Conservation (phyloP, 2,113 vertebrate genomes). For the Cyanoliseus patagonus region DNA sequence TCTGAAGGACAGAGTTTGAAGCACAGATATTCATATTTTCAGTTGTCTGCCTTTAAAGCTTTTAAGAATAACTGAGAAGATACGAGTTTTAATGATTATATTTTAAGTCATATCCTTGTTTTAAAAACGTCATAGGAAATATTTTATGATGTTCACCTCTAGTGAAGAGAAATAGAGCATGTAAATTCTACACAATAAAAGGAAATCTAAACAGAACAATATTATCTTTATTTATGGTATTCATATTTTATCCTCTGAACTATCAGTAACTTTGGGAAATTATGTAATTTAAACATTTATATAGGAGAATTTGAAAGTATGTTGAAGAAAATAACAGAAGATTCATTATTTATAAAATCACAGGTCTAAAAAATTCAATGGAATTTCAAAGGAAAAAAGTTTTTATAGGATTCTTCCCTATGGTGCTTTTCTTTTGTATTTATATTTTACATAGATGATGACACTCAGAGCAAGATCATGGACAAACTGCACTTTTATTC, state of each 20-base stretch:
- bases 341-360: neutral
- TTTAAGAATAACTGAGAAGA: neutral
- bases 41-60: rapidly evolving
- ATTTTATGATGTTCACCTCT: neutral
- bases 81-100: neutral
- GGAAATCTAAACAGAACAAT: neutral
- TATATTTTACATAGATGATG: neutral
- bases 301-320: neutral
- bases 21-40: neutral
- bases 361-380: neutral
- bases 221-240: neutral
- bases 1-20: neutral
- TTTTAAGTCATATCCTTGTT: neutral
- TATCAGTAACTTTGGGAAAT: neutral
- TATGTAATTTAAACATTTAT: neutral
- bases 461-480: neutral
- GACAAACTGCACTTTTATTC: neutral
- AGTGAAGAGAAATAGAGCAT: neutral
- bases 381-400: neutral
- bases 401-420: neutral
- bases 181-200: neutral
- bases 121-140: neutral
- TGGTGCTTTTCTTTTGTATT: neutral
- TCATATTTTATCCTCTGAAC: neutral
- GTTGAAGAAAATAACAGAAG: neutral